Evolutionary conservation across 1,140 invertebrate species (phyloP), one percentile per base, ranked within the genome.

Genomic region (Penaeus japonicus): DNA sequence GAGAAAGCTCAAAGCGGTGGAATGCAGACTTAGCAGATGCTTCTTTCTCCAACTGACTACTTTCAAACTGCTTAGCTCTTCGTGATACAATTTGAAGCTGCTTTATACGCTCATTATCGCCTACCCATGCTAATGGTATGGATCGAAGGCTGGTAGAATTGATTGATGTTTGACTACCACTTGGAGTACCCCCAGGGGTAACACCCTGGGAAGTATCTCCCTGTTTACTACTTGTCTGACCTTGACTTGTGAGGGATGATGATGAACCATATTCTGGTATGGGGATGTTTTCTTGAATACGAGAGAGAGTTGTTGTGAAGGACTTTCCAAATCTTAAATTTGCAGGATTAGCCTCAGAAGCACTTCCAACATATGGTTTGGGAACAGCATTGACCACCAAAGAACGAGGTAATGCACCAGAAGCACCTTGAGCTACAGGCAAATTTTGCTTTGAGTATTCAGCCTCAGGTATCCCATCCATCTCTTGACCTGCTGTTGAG

Each of bases 61-160:
- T 94, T 91, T 96, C 96, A 92, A 97, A 95, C 91, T 96, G 95
- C 88, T 94, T 94, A 0, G 95, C 95, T n/a, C 95, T 92, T 80
- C 94, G 94, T 30, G 91, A 91, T 22, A 92, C 91, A 79, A 92
- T 88, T 82, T 92, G 91, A 17, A 92, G 89, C 39, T 91, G 91
- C 27, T 90, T 88, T 54, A 91, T 89, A 5, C 89, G 80, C 22
- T 91, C 90, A 82, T 91, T 90, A 59, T 92, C 91, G 30, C 89
- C 89, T 53, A 90, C 84, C 87, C 90, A 89, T 24, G 90, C 89
- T 24, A 90, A 79, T 30, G 90, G 85, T 32, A 87, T 54, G 17
- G 90, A 78, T n/a, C 84, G 78, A 18, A 85, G 62, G 24, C 81
- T 54, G 24, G 87, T 57, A 47, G 88, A 82, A 27, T 75, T 77